These are phyloP conservation scores for Onychostoma macrolepis DNA, from an alignment of 2,113 vertebrate genomes.

Conservation along the genomic window DNA sequence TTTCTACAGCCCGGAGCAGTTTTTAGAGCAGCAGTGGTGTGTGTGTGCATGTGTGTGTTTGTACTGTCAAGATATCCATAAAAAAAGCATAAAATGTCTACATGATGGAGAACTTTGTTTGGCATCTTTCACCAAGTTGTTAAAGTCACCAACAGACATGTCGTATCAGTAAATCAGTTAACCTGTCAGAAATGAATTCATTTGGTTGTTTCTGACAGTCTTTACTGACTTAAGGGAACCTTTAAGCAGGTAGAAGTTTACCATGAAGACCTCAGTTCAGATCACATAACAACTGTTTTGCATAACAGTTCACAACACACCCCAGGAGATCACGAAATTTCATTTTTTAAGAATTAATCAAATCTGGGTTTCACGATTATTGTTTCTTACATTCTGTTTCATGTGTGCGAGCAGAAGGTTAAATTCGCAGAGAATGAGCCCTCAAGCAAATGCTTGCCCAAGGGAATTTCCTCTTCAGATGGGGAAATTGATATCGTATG, in stretches of 20 bases:
- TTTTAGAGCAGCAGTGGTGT: not conserved
- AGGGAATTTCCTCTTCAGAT: not conserved
- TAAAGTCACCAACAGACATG: slow-evolving; percentile 41
- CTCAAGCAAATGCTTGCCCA: not conserved
- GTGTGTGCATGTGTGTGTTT: not conserved
- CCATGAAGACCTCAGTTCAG: slow-evolving; percentile 18
- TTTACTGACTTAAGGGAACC: slow-evolving; percentile 11
- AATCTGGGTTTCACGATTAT: not conserved
- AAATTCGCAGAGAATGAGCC: not conserved
- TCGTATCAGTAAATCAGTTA: slow-evolving; percentile 32
- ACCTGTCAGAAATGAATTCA: not conserved
- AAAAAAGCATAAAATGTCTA: not conserved
- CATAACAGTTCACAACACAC: slow-evolving; percentile 57
- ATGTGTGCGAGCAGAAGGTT: not conserved
- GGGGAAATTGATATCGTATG: not conserved
- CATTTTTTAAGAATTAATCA: slow-evolving; percentile 10
- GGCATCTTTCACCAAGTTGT: not conserved
- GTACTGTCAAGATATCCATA: not conserved
- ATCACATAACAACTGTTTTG: slow-evolving; percentile 53
- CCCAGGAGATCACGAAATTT: not conserved
- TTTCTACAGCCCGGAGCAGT: not conserved
- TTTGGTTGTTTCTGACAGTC: slow-evolving; percentile 22
- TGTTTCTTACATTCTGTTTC: not conserved
- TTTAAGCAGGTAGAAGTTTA: slow-evolving; percentile 27
- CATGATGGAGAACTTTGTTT: slow-evolving; percentile 33